A percentile compares a stretch with the other conserved stretches of the same genome.
Evolutionary conservation across 2,797 vertebrate species (phyloP).

Genomic region (Brachyrhaphis roseni): DNA sequence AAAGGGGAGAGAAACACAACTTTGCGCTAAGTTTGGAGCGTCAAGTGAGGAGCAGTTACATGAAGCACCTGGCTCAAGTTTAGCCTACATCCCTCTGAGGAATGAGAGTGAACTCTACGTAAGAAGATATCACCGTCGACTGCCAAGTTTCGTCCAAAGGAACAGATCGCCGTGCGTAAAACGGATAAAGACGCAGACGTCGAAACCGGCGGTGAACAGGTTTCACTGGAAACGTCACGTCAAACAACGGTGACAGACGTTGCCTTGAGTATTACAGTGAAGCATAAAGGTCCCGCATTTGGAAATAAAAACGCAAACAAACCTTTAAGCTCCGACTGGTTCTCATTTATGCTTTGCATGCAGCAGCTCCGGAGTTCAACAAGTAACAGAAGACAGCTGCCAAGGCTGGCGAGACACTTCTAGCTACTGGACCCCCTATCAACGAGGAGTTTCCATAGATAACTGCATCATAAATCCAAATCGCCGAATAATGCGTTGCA

Average conservation of each 20-base stretch:
- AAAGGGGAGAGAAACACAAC: background rate
- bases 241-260: background rate
- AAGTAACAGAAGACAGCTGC: constrained; percentile 27
- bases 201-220: background rate
- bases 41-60: constrained; percentile 38
- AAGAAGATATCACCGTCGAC: background rate
- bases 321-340: constrained; percentile 62
- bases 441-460: background rate
- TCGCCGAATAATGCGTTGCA: background rate
- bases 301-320: constrained; percentile 20
- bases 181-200: background rate
- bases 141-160: background rate
- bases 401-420: constrained; percentile 26
- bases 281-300: background rate
- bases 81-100: constrained; percentile 16
- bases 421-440: constrained; percentile 15
- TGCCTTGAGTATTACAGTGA: background rate
- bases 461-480: background rate
- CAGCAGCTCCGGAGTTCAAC: constrained; percentile 30
- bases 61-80: constrained; percentile 61
- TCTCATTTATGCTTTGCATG: constrained; percentile 36
- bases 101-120: constrained; percentile 1
- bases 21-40: background rate
- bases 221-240: background rate
- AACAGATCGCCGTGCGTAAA: constrained; percentile 3